Evolutionary conservation across 2,797 vertebrate genomes (phyloP), one percentile per base, ranked within the genome.

Genomic region (Gymnothorax javanicus): DNA sequence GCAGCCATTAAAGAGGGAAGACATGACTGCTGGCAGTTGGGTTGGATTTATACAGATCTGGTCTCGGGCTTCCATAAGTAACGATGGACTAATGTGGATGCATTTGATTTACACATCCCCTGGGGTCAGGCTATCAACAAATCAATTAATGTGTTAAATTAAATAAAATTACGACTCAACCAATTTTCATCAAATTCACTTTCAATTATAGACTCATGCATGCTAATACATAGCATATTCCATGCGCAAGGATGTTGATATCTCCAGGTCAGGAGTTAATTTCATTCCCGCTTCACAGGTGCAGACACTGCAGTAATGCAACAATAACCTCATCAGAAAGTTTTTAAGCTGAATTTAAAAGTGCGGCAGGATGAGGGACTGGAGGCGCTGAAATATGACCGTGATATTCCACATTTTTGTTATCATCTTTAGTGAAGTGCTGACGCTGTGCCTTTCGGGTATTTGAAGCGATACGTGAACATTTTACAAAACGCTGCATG

Each of bases 221-320:
- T 77, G 43, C 33, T 50, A 77, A 15, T 77, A 52, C 73, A 50
- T 50, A 50, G 13, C 43, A 77, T 12, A 77, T 6, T 50, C 73
- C 15, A 50, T 15, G 17, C 52, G 33, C 43, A 77, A 77, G 73
- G 73, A 77, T 27, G 8, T 5, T 17, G 12, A 77, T 52, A 43
- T 17, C 73, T 77, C 17, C 73, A 77, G 73, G 33, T 77, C 73
- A 50, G 33, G 17, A 77, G 73, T 52, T 77, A 77, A 77, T 77
- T 77, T 50, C 20, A 50, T 77, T 50, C 33, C 73, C 43, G 15
- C 52, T 7, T 2, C 15, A 50, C 20, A 50, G 73, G 20, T 77
- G 52, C 33, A 15, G 73, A 77, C 52, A 77, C 1, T 7, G 33
- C 33, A 43, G 33, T 43, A 3, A 33, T 73, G 71, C 71, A 12